Percentiles rank a stretch among this genome's conserved stretches.
These are phyloP conservation scores for Mormyrus proboscirostris DNA, from an alignment of 2,797 vertebrate species.

Conservation along the genomic window DNA sequence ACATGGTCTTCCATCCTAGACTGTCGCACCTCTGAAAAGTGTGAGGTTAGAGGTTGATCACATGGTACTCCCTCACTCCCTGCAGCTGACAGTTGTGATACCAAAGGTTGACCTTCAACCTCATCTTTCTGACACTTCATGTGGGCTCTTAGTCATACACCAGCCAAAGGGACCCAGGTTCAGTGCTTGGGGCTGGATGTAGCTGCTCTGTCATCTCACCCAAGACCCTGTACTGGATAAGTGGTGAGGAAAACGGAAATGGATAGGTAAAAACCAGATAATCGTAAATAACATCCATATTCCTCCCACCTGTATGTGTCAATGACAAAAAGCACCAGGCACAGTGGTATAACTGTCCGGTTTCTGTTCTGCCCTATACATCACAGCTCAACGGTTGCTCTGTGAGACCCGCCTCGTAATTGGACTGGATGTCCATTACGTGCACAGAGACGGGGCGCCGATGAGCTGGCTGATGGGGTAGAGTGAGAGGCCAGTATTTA, in stretches of 20 bases:
- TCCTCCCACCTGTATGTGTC: background rate
- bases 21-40: slow-evolving; percentile 8
- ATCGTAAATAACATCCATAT: background rate
- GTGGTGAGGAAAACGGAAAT: background rate
- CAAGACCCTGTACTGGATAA: background rate
- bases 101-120: slow-evolving; percentile 31
- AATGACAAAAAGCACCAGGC: background rate
- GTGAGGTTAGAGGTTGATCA: slow-evolving; percentile 29
- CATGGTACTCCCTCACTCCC: slow-evolving; percentile 30
- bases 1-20: background rate
- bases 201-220: background rate
- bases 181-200: background rate
- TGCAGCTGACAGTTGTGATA: slow-evolving; percentile 31
- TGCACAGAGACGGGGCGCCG: background rate
- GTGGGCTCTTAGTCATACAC: slow-evolving; percentile 26
- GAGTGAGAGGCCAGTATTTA: background rate
- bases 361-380: background rate
- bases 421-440: background rate
- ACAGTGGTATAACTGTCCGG: background rate
- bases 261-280: background rate
- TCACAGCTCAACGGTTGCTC: background rate
- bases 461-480: background rate
- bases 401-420: background rate
- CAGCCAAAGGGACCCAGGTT: background rate
- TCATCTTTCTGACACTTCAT: slow-evolving; percentile 36